Evolutionary conservation across 2,888 invertebrate genomes (phyloP).

Genomic region (Copidosoma aretas): DNA sequence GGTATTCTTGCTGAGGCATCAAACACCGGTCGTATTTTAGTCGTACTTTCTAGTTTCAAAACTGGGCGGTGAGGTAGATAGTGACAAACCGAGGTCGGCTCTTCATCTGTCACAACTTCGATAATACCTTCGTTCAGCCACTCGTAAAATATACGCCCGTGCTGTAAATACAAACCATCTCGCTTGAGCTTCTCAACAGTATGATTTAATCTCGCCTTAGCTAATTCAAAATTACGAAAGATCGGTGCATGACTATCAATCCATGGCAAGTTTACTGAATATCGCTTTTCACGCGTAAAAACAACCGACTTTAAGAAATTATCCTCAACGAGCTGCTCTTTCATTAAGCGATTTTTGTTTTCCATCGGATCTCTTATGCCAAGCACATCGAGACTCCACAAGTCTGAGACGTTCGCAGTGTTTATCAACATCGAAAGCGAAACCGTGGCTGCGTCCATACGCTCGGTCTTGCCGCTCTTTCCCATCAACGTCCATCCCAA

Average conservation of each 20-base stretch:
- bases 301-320: no score
- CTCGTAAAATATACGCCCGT: not conserved
- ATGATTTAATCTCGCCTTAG: not conserved
- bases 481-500: conserved; percentile 5
- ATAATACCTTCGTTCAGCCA: not conserved
- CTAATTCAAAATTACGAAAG: not conserved
- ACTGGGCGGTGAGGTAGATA: conserved; percentile 41
- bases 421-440: no score
- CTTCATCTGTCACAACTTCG: not conserved
- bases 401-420: no score
- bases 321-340: no score
- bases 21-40: conserved; percentile 44
- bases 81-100: not conserved
- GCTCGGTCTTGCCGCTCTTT: not conserved
- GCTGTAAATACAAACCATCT: no score
- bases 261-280: not conserved
- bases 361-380: not conserved
- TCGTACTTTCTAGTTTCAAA: conserved; percentile 38
- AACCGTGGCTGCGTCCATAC: no score
- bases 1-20: conserved; percentile 46
- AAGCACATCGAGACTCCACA: not conserved
- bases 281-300: not conserved
- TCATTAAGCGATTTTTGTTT: not conserved
- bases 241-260: not conserved
- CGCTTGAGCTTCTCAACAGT: not conserved